Evolutionary conservation across 2,113 vertebrate genomes (phyloP).

Genomic region (Cyrtonyx montezumae): DNA sequence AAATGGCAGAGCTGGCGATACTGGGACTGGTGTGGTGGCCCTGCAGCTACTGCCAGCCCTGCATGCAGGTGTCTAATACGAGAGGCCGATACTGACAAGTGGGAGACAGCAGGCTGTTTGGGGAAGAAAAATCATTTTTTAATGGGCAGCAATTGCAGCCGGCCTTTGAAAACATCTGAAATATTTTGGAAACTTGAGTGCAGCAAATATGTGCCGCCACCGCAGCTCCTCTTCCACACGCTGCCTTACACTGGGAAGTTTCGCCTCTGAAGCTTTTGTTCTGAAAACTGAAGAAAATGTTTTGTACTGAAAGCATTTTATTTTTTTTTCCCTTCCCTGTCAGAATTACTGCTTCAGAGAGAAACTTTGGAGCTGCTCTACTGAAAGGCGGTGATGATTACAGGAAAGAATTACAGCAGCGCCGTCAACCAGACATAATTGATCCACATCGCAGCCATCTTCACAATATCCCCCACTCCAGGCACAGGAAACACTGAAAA

Average conservation of each 20-base stretch:
- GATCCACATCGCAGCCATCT: constrained; percentile 32
- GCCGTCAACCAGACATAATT: constrained; percentile 44
- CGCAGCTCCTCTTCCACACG: not conserved
- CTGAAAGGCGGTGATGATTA: constrained; percentile 45
- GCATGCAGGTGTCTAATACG: not conserved
- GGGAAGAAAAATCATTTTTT: not conserved
- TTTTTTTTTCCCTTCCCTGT: not conserved
- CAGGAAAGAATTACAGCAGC: constrained; percentile 50
- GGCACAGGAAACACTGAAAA: constrained; percentile 56
- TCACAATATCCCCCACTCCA: constrained; percentile 53
- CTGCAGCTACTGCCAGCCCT: too few relatives aligned
- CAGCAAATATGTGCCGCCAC: not conserved
- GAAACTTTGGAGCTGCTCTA: constrained; percentile 39
- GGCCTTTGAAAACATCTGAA: constrained; percentile 16
- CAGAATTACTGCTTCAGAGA: constrained; percentile 35
- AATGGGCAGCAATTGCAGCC: not conserved
- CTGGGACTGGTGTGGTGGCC: too few relatives aligned
- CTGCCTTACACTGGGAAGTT: not conserved
- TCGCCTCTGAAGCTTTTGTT: constrained; percentile 32
- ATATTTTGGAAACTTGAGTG: not conserved
- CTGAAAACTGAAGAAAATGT: constrained; percentile 24
- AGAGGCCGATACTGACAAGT: not conserved
- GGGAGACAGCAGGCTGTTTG: not conserved
- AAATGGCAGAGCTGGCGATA: not conserved
- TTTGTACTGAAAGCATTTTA: constrained; percentile 7